phyloP scores from a whole-genome alignment of 2,113 vertebrate species.

The Oceanodroma tethys region DNA sequence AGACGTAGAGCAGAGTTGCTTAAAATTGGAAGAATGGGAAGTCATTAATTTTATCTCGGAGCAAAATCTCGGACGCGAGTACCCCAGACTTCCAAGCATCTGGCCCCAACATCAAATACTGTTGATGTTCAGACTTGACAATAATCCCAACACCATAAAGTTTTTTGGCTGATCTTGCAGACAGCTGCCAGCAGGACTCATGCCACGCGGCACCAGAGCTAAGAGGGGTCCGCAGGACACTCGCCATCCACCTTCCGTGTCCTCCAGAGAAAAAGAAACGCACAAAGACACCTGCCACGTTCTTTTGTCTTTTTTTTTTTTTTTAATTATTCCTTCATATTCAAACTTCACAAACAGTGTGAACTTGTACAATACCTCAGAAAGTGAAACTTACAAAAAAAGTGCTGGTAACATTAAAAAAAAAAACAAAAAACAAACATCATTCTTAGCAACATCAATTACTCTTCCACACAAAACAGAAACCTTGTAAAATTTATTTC shows the following conservation, averaged over 20 bases:
- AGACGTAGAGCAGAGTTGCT: neutral
- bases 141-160: fast-evolving
- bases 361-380: constrained; percentile 88
- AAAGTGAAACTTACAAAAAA: constrained; percentile 90
- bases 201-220: fast-evolving
- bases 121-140: neutral
- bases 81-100: neutral
- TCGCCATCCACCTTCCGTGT: fast-evolving
- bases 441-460: constrained; percentile 89
- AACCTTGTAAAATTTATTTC: constrained; percentile 90
- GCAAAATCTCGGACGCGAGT: neutral
- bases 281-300: constrained; percentile 40
- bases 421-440: constrained; percentile 81
- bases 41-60: neutral
- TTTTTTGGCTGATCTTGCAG: neutral
- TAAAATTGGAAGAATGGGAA: neutral
- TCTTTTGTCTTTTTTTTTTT: constrained; percentile 68
- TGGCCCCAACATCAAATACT: neutral
- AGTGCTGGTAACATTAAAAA: constrained; percentile 87
- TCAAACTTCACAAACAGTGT: constrained; percentile 90
- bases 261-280: neutral
- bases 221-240: neutral
- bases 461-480: constrained; percentile 89
- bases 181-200: neutral
- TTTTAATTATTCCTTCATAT: constrained; percentile 89